phyloP scores from a whole-genome alignment of 2,888 invertebrate genomes.

The Drosophila anomalata region DNA sequence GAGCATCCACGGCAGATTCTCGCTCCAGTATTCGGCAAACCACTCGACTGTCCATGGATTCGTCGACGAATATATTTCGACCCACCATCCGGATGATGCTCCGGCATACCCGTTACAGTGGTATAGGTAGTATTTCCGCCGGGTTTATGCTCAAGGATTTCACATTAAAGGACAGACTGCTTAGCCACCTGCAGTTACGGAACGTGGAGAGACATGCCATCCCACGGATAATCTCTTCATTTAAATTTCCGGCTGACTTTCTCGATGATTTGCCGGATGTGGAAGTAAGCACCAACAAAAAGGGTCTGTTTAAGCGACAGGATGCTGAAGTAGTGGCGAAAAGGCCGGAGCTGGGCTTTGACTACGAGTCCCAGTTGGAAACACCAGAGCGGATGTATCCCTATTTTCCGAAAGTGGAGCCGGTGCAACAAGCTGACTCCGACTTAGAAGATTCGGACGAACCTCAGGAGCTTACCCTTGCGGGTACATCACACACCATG shows the following conservation, averaged over 20 bases:
- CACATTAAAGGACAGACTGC: constrained; percentile 11
- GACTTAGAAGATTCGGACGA: fast-evolving
- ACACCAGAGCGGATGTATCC: constrained; percentile 77
- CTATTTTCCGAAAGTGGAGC: constrained; percentile 38
- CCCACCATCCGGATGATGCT: constrained; percentile 48
- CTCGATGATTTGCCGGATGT: constrained; percentile 45
- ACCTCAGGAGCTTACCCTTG: not conserved
- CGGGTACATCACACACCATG: constrained; percentile 13
- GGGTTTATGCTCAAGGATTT: constrained; percentile 28
- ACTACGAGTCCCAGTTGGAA: constrained; percentile 52
- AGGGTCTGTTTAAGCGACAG: constrained; percentile 29
- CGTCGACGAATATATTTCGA: constrained; percentile 52
- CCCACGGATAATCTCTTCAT: constrained; percentile 77
- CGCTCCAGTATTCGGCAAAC: not conserved
- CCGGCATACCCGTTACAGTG: constrained; percentile 26
- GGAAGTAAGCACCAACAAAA: constrained; percentile 40
- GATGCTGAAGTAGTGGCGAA: constrained; percentile 38
- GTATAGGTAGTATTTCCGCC: not conserved
- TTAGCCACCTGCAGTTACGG: constrained; percentile 47
- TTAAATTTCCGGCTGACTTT: constrained; percentile 72
- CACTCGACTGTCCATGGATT: not conserved
- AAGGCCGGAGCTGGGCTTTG: constrained; percentile 39
- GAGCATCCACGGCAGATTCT: not conserved
- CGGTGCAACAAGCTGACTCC: not conserved
- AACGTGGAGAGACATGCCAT: constrained; percentile 58